Base-by-base conservation (phyloP, 1,140 invertebrate species). In the Gryllus bimaculatus region DNA sequence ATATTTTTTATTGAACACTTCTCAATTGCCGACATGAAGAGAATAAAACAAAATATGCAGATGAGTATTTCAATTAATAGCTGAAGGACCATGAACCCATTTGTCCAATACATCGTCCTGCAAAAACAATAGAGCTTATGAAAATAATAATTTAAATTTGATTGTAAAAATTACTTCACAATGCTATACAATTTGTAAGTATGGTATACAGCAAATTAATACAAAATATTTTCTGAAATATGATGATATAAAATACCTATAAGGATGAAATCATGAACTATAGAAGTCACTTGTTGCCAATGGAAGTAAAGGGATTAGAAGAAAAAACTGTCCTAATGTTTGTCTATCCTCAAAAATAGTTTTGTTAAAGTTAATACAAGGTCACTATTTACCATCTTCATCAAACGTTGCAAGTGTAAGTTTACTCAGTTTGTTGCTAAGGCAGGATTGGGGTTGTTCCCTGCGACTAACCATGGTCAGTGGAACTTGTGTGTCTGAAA, bases 321-420 rank as follows among this genome's bases (percentile, higher is more conserved):
- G 54, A 66, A 18, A 66, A 66, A 66, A 66, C 54, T 13, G 54
- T 66, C 18, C 54, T 66, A 66, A 66, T 10, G 2, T 66, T 66
- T 66, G 54, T 66, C 54, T 66, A 66, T 18, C 54, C 54, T 18
- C 54, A 66, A 18, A 66, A 66, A 66, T 13, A 18, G 10, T 13
- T 66, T 18, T 66, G 54, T 3, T 66, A 18, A 66, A 66, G 18
- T 66, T 66, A 66, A 18, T 66, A 66, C 54, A 66, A 13, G 26
- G 54, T 18, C 54, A 76, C 15, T 78, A 82, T 78, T 82, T 87
- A 90, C 90, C 95, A 84, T 95, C 90, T 49, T 95, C 94, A 83
- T 96, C 94, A 85, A 96, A 96, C 7, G 94, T 96, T 20, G 95
- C 94, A 73, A 97, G 88, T 47, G 94, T 94, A 54, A 97, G 89